Evolutionary conservation across 2,113 vertebrate genomes (phyloP).

Genomic region (Engystomops pustulosus): DNA sequence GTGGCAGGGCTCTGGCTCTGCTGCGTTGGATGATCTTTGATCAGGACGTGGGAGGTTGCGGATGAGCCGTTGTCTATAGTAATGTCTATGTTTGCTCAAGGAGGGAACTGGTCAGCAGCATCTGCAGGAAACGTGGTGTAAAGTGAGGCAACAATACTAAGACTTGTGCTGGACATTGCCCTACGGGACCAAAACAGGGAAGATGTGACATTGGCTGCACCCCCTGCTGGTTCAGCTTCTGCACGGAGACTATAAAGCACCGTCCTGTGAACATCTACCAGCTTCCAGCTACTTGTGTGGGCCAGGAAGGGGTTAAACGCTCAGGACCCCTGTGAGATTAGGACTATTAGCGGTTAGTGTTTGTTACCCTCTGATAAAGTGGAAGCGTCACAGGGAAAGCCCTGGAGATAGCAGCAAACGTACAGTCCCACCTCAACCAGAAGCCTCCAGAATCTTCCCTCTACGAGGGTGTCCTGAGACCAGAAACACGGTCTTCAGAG

Average conservation of each 20-base stretch:
- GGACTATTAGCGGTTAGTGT: not conserved
- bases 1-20: not conserved
- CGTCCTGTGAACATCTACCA: too few relatives aligned
- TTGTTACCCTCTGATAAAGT: not conserved
- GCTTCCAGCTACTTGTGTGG: not conserved
- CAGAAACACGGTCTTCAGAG: too few relatives aligned
- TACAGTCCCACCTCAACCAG: not conserved
- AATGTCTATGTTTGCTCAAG: conserved; percentile 11
- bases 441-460: too few relatives aligned
- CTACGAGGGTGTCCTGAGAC: too few relatives aligned
- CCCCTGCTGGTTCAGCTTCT: not conserved
- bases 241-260: too few relatives aligned
- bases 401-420: not conserved
- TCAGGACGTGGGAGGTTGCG: conserved; percentile 4
- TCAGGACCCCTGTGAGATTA: not conserved
- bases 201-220: not conserved
- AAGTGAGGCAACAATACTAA: too few relatives aligned
- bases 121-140: not conserved
- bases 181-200: too few relatives aligned
- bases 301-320: not conserved
- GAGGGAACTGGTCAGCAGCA: not conserved
- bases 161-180: too few relatives aligned
- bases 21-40: conserved; percentile 14
- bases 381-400: not conserved
- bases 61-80: not conserved